Evolutionary conservation across 2,888 invertebrate species (phyloP).

Genomic region (Kuschelorhynchus macadamiae): DNA sequence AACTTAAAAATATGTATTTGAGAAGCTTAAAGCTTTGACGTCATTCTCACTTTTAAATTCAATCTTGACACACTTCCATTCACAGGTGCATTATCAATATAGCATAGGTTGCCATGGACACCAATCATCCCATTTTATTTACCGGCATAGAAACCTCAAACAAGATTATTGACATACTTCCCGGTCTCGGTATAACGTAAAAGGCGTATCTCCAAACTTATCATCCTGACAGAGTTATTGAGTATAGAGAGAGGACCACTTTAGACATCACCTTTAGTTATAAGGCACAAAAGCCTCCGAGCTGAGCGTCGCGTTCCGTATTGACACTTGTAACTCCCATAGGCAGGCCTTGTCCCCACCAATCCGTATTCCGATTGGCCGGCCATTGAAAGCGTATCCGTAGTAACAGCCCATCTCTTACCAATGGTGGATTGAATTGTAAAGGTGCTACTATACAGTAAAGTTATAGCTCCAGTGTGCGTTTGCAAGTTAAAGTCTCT

Average conservation of each 20-base stretch:
- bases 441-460: slow-evolving; percentile 33
- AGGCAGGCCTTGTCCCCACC: slow-evolving; percentile 48
- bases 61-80: background rate
- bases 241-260: slow-evolving; percentile 64
- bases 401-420: slow-evolving; percentile 65
- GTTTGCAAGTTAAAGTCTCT: slow-evolving; percentile 59
- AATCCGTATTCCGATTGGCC: slow-evolving; percentile 63
- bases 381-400: slow-evolving; percentile 62
- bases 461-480: slow-evolving; percentile 46
- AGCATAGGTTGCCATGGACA: slow-evolving; percentile 25
- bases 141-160: slow-evolving; percentile 50
- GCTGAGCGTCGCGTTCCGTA: slow-evolving; percentile 62
- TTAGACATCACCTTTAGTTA: slow-evolving; percentile 69
- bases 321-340: slow-evolving; percentile 58
- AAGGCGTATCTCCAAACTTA: slow-evolving; percentile 59
- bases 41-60: no score
- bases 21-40: no score
- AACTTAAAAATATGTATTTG: no score
- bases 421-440: slow-evolving; percentile 61
- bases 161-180: slow-evolving; percentile 54
- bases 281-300: slow-evolving; percentile 63
- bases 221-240: slow-evolving; percentile 58
- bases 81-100: background rate
- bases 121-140: slow-evolving; percentile 45
- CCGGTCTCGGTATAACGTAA: slow-evolving; percentile 57